Percentiles rank a stretch among this genome's conserved stretches.
These are phyloP conservation scores for Halichoerus grypus DNA, from an alignment of 2,113 vertebrate species.

Conservation along the genomic window DNA sequence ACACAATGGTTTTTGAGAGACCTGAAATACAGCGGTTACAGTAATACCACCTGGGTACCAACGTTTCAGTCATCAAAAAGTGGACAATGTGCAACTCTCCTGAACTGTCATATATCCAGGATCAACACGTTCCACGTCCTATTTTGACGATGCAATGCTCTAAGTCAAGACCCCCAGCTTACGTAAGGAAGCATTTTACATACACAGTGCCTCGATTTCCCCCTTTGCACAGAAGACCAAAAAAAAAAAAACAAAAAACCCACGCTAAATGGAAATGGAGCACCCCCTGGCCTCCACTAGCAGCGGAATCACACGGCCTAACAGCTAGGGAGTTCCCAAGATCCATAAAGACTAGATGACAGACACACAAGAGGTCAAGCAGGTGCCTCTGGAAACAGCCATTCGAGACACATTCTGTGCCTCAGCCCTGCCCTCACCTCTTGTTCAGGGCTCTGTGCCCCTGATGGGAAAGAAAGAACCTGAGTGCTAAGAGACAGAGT, in stretches of 20 bases:
- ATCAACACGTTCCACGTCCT: constrained; percentile 15
- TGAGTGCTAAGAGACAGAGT: not conserved
- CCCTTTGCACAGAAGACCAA: not conserved
- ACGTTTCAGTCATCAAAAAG: constrained; percentile 55
- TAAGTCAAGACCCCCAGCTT: constrained; percentile 7
- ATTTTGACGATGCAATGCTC: constrained; percentile 46
- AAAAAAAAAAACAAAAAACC: not conserved
- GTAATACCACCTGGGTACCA: constrained; percentile 8
- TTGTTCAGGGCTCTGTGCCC: not conserved
- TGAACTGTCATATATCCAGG: constrained; percentile 13
- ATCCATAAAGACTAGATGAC: constrained; percentile 29
- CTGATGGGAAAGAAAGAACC: constrained; percentile 24
- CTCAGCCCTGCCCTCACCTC: not conserved
- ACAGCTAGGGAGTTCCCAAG: constrained; percentile 45
- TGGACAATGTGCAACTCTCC: constrained; percentile 34
- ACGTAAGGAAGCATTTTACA: not conserved
- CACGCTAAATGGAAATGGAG: not conserved
- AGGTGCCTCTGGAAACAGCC: constrained; percentile 24
- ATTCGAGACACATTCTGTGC: not conserved
- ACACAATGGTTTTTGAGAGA: constrained; percentile 37
- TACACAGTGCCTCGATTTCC: constrained; percentile 24
- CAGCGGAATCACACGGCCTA: not conserved
- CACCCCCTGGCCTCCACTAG: not conserved
- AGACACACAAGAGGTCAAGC: not conserved
- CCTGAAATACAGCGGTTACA: constrained; percentile 20